phyloP scores from a whole-genome alignment of 2,797 vertebrate species.

The Monodelphis domestica region DNA sequence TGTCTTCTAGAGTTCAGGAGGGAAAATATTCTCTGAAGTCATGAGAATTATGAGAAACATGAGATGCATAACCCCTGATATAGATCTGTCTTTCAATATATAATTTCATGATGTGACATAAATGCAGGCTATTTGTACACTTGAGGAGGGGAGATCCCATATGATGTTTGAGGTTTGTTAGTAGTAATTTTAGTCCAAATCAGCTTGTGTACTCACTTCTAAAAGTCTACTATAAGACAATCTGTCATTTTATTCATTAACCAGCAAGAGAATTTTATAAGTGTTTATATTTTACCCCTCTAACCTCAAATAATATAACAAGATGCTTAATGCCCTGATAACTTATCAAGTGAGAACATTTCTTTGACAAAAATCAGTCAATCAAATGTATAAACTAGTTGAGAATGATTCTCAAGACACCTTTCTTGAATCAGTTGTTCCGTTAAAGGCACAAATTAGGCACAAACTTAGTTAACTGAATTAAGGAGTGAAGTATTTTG shows the following conservation, averaged over 20 bases:
- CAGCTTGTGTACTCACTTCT: background rate
- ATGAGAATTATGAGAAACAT: background rate
- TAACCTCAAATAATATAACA: background rate
- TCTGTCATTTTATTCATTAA: background rate
- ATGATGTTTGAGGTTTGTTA: background rate
- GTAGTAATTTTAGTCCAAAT: background rate
- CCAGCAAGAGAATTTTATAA: background rate
- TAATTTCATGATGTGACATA: background rate
- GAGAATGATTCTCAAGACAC: background rate
- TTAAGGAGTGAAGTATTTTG: background rate
- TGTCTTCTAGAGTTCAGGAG: background rate
- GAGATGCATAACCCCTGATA: background rate
- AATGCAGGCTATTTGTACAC: background rate
- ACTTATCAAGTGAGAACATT: background rate
- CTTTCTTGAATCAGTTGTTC: background rate
- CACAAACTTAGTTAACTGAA: background rate
- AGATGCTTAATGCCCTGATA: background rate
- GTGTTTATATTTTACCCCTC: background rate
- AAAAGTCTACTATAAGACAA: background rate
- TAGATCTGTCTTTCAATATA: background rate
- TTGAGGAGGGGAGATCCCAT: background rate
- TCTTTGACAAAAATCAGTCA: background rate
- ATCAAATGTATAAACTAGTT: background rate
- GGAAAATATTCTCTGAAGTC: too few species aligned
- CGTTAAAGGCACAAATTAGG: background rate